Evolutionary conservation across 2,797 vertebrate species (phyloP).

Genomic region (Calcarius lapponicus): DNA sequence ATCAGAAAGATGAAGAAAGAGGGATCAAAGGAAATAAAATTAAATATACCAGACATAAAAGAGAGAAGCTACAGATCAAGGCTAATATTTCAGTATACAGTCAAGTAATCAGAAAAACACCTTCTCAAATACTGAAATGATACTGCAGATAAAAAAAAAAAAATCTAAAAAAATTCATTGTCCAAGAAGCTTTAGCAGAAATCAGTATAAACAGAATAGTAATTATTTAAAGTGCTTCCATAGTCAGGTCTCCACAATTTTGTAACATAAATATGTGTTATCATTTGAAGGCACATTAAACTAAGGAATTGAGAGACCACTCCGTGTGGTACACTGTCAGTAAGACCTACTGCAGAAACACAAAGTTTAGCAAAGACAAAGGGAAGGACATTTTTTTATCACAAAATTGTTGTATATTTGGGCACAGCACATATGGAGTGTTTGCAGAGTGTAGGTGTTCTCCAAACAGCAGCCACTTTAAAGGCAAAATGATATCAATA

Average conservation of each 20-base stretch:
- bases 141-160: not conserved
- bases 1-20: slow-evolving; percentile 16
- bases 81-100: not conserved
- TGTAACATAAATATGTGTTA: not conserved
- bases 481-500: not conserved
- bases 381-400: not conserved
- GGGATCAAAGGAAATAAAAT: slow-evolving; percentile 53
- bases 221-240: not conserved
- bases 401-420: not conserved
- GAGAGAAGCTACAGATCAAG: slow-evolving; percentile 9
- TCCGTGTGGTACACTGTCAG: rapidly evolving
- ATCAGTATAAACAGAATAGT: not conserved
- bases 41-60: slow-evolving; percentile 21
- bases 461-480: not conserved
- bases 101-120: not conserved
- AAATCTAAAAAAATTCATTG: not conserved
- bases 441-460: not conserved
- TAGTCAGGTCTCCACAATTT: not conserved
- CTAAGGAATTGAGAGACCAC: not conserved
- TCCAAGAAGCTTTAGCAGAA: not conserved
- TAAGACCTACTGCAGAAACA: not conserved
- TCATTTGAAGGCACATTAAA: not conserved
- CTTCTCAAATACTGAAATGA: not conserved
- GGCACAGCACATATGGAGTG: not conserved
- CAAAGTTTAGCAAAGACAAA: not conserved